Evolutionary conservation across 2,113 vertebrate genomes (phyloP).

Genomic region (Odontesthes bonariensis): DNA sequence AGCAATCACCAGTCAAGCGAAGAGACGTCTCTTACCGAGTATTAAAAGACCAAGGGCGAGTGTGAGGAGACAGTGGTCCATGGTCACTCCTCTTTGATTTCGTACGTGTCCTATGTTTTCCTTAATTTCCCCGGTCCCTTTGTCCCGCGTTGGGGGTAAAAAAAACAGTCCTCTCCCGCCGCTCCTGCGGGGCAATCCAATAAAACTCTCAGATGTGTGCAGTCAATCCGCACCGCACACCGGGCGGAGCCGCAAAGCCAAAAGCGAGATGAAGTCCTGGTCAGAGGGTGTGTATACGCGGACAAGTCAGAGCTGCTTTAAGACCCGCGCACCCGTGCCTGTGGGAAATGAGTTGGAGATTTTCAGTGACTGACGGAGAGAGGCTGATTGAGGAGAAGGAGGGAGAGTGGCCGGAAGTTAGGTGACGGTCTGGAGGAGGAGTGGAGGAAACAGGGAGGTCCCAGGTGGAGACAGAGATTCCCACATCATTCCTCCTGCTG

Average conservation of each 20-base stretch:
- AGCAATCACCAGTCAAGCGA: constrained; percentile 29
- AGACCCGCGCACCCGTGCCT: neutral
- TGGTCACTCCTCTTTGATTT: constrained; percentile 13
- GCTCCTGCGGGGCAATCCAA: constrained; percentile 43
- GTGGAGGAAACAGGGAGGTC: constrained; percentile 48
- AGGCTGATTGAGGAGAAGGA: constrained; percentile 1
- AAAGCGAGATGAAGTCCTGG: neutral
- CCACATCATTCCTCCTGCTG: neutral
- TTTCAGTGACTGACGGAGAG: neutral
- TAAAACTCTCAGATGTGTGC: constrained; percentile 51
- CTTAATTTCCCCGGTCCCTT: constrained; percentile 30
- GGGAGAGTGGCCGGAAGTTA: constrained; percentile 69
- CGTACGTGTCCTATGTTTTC: neutral
- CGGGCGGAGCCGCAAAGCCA: constrained; percentile 51
- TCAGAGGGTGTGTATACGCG: neutral
- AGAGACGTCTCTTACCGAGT: constrained; percentile 63
- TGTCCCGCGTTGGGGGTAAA: constrained; percentile 56
- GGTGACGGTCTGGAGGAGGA: constrained; percentile 61
- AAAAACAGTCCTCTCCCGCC: constrained; percentile 44
- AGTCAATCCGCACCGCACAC: constrained; percentile 26
- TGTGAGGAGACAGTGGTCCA: constrained; percentile 25
- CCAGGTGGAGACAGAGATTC: constrained; percentile 53
- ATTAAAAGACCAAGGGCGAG: constrained; percentile 34
- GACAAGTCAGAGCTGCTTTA: constrained; percentile 19
- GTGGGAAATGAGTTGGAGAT: neutral